Evolutionary conservation across 1,140 invertebrate species (phyloP).

Genomic region (Philotrypesis tridentata): DNA sequence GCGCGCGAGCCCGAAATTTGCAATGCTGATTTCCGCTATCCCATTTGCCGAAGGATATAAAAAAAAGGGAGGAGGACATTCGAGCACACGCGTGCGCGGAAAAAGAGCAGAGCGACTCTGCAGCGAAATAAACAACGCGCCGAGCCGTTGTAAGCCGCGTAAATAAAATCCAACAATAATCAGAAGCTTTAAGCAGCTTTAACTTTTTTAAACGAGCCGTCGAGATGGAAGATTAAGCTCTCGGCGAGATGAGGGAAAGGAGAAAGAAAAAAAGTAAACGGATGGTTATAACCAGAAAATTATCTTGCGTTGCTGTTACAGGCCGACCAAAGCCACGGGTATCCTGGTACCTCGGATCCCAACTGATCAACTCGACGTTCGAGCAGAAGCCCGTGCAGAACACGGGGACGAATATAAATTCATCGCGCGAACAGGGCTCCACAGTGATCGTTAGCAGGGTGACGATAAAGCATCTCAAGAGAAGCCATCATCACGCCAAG

Average conservation of each 20-base stretch:
- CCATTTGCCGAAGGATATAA: neutral
- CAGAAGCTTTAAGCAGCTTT: no score
- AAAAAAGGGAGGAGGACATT: neutral
- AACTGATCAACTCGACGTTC: slow-evolving; percentile 74
- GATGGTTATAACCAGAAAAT: no score
- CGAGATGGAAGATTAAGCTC: neutral
- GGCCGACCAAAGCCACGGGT: slow-evolving; percentile 76
- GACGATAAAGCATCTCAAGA: slow-evolving; percentile 67
- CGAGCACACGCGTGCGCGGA: no score
- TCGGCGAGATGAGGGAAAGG: no score
- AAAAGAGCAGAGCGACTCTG: no score
- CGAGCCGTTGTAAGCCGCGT: neutral
- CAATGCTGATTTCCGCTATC: neutral
- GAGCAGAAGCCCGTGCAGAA: slow-evolving; percentile 61
- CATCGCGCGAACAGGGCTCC: neutral
- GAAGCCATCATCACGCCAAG: slow-evolving; percentile 75
- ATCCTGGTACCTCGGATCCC: slow-evolving; percentile 76
- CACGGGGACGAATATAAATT: neutral
- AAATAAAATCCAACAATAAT: neutral
- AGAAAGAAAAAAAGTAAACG: no score
- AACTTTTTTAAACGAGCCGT: neutral
- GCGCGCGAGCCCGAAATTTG: neutral
- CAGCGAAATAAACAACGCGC: neutral
- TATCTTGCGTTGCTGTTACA: no score
- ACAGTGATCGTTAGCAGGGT: slow-evolving; percentile 75